Conservation (phyloP, 2,113 vertebrate species). For the Donacobius atricapilla region DNA sequence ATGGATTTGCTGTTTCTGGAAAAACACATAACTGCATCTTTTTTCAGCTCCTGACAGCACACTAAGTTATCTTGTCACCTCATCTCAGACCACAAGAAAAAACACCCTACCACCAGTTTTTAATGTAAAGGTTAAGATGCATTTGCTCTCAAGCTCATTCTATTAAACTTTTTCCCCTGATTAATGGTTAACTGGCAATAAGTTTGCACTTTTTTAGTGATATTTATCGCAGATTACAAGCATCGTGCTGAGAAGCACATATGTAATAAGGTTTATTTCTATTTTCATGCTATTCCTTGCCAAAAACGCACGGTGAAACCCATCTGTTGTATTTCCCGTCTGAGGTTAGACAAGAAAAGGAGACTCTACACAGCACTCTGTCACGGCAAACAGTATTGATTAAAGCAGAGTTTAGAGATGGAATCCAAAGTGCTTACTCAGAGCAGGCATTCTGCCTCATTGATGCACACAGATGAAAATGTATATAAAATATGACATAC, state of each 20-base stretch:
- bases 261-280: slow-evolving; percentile 52
- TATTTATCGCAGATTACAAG: slow-evolving; percentile 52
- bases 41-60: background rate
- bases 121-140: slow-evolving; percentile 25
- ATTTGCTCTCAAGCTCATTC: background rate
- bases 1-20: background rate
- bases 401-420: slow-evolving; percentile 5
- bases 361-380: background rate
- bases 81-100: background rate
- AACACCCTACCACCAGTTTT: background rate
- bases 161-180: background rate
- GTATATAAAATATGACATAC: background rate
- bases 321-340: slow-evolving; percentile 54
- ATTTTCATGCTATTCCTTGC: slow-evolving; percentile 40
- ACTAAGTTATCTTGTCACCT: background rate
- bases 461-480: background rate
- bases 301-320: slow-evolving; percentile 39
- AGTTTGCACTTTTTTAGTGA: slow-evolving; percentile 21
- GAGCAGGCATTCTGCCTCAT: background rate
- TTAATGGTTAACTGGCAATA: slow-evolving; percentile 32
- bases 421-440: slow-evolving; percentile 15
- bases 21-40: background rate
- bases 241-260: slow-evolving; percentile 23
- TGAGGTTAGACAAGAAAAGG: slow-evolving; percentile 36
- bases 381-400: slow-evolving; percentile 17